Percentiles rank a stretch among this genome's conserved stretches.
phyloP scores from a whole-genome alignment of 2,113 vertebrate species.

The Nannobrachium achirus region DNA sequence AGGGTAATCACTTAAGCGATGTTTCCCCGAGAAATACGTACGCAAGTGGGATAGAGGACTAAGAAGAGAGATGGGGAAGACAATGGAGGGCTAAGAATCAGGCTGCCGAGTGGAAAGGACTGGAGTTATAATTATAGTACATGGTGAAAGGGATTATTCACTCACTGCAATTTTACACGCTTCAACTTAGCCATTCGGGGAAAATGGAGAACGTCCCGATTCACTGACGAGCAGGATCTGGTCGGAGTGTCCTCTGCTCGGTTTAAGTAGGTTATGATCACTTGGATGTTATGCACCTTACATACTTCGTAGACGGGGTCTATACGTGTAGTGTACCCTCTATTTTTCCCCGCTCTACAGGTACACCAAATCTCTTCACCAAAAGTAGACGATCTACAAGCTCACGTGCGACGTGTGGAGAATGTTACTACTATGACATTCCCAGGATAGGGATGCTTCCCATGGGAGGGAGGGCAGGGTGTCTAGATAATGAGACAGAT shows the following conservation, averaged over 20 bases:
- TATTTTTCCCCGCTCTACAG: too few species aligned
- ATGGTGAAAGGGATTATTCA: slow-evolving; percentile 8
- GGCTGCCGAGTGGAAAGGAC: slow-evolving; percentile 4
- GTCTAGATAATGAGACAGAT: too few species aligned
- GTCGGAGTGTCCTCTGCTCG: not conserved
- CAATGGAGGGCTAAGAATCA: slow-evolving; percentile 32
- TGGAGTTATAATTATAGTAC: slow-evolving; percentile 5
- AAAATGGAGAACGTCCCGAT: not conserved
- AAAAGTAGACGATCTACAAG: too few species aligned
- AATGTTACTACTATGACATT: too few species aligned
- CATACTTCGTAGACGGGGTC: too few species aligned
- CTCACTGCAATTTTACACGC: not conserved
- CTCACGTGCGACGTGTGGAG: too few species aligned
- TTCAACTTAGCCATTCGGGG: not conserved
- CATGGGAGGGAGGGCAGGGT: too few species aligned
- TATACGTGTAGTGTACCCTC: too few species aligned
- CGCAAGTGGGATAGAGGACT: not conserved
- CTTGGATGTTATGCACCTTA: too few species aligned
- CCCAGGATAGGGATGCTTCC: too few species aligned
- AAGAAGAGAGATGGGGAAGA: slow-evolving; percentile 20
- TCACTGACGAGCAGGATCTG: not conserved
- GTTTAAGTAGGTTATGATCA: too few species aligned
- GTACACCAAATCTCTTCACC: too few species aligned
- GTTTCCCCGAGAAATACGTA: slow-evolving; percentile 22
- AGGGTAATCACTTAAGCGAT: slow-evolving; percentile 25